Percentiles rank a stretch among this genome's conserved stretches.
Conservation (phyloP, 1,140 invertebrate genomes). For the Chionoecetes opilio region DNA sequence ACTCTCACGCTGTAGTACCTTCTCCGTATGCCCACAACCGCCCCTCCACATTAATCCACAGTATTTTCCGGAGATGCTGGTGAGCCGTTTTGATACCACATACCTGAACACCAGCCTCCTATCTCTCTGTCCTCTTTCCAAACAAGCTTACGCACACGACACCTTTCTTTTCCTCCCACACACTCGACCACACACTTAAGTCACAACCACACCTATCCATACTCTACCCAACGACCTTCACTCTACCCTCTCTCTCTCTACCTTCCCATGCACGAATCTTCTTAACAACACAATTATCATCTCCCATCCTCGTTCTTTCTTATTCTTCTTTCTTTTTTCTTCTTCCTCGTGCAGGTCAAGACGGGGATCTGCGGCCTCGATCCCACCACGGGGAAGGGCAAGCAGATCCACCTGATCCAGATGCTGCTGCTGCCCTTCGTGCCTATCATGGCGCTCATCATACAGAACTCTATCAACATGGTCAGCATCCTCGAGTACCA, state of each 20-base stretch:
- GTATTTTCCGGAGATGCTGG: not conserved
- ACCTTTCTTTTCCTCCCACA: no score
- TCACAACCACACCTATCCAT: no score
- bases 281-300: not conserved
- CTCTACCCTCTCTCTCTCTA: not conserved
- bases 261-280: not conserved
- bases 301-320: not conserved
- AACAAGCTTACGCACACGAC: no score
- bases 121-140: no score
- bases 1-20: not conserved
- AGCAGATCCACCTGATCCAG: constrained; percentile 75
- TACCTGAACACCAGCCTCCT: not conserved
- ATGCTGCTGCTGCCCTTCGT: constrained; percentile 75
- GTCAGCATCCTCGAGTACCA: constrained; percentile 74
- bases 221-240: no score
- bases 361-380: constrained; percentile 70
- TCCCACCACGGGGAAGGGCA: constrained; percentile 73
- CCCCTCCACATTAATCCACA: no score
- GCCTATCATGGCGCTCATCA: constrained; percentile 77
- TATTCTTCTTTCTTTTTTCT: not conserved
- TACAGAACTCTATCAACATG: constrained; percentile 76
- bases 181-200: no score
- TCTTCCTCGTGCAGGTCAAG: constrained; percentile 61
- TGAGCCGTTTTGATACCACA: not conserved
- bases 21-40: not conserved